Base-by-base conservation (phyloP, 2,113 vertebrate species). In the Vulpes vulpes region DNA sequence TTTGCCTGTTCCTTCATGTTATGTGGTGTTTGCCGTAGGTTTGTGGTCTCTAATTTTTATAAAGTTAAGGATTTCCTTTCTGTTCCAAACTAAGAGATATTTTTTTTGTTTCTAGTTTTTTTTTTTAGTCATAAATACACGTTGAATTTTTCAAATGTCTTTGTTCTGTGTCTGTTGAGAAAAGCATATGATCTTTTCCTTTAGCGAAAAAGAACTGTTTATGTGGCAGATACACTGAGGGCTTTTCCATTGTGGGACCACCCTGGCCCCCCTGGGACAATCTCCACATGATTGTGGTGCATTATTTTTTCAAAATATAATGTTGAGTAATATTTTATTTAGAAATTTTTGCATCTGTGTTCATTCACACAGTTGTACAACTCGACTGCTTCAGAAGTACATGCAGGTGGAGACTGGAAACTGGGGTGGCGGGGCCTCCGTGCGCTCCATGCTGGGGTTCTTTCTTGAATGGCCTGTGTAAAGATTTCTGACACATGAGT, bases 51-150 rank as follows among this genome's bases (percentile, higher is more conserved):
- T 59, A 87, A 78, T 35, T 78, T 95, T 38, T 49, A 64, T 82
- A 53, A 89, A 92, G 65, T 86, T 76, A 74, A 76, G 53, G 5
- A 71, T 93, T 90, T 86, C 35, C 53, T 67, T 74, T 94, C n/a
- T 27, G 9, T 65, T n/a, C 49, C n/a, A 53, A 69, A 22, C 49
- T 73, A 38, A 73, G 67, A 51, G 76, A 80, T 55, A 67, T 55
- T 3, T 86, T 3, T n/a, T 82, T 27, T 22, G 22, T 17, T 78
- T 43, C 19, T 53, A 32, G 32, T 35, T 20, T 11, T 38, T 53
- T 81, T 87, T 43, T 59, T 62, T 43, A 55, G 67, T 79, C 35
- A 10, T 88, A 53, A 79, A 15, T 82, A 81, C 10, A 2, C 73
- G 55, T 69, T 89, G 78, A 91, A 43, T 22, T 88, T 82, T 94